Evolutionary conservation across 92 coral and sea anemone genomes (phyloP).

Genomic region (Pocillopora grandis): DNA sequence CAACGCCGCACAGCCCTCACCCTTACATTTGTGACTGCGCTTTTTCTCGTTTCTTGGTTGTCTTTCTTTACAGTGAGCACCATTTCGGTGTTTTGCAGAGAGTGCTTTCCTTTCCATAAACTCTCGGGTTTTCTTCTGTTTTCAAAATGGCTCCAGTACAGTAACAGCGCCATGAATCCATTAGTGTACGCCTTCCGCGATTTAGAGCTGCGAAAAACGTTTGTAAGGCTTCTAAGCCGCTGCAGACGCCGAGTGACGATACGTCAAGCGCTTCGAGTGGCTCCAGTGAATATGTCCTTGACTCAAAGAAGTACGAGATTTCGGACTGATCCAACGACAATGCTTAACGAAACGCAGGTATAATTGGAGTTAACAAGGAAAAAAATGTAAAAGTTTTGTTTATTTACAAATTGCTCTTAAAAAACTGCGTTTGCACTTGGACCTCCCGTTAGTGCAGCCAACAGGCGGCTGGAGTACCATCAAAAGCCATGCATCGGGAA

Average conservation of each 20-base stretch:
- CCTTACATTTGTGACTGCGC: constrained; percentile 63
- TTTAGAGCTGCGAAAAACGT: constrained; percentile 62
- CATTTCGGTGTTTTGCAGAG: constrained; percentile 35
- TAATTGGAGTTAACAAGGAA: not conserved
- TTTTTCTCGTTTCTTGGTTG: constrained; percentile 88
- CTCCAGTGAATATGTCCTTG: not conserved
- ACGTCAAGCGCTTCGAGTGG: constrained; percentile 21
- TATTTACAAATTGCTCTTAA: no score
- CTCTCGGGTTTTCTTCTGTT: constrained; percentile 29
- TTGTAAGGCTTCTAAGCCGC: constrained; percentile 49
- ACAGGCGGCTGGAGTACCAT: no score
- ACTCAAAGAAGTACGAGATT: not conserved
- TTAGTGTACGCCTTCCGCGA: constrained; percentile 71
- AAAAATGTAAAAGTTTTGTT: not conserved
- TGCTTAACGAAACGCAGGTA: not conserved
- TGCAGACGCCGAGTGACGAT: constrained; percentile 35
- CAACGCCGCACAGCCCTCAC: constrained; percentile 86
- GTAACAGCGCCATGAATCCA: constrained; percentile 71
- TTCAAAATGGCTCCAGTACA: constrained; percentile 67
- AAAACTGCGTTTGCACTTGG: no score
- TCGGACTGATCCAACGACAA: not conserved
- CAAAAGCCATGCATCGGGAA: no score
- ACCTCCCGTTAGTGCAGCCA: no score
- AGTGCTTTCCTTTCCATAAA: constrained; percentile 23
- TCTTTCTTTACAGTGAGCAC: constrained; percentile 72